Evolutionary conservation across 1,140 invertebrate species (phyloP).

Genomic region (Ceratosolen solmsi): DNA sequence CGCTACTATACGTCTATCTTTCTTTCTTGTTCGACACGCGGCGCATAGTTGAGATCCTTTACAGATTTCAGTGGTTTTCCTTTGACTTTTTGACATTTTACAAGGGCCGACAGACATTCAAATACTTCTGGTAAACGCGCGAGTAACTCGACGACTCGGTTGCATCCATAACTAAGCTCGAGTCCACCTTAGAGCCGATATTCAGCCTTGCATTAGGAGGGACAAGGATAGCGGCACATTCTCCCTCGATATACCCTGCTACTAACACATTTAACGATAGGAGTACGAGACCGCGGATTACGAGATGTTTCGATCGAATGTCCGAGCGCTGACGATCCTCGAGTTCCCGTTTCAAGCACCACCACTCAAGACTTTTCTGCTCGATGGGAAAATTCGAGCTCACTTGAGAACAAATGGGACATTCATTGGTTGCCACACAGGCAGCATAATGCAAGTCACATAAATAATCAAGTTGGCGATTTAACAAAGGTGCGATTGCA

Average conservation of each 20-base stretch:
- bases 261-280: neutral
- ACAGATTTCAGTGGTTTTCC: conserved; percentile 74
- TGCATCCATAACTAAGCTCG: conserved; percentile 71
- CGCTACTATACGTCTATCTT: conserved; percentile 5
- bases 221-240: neutral
- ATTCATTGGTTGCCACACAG: neutral
- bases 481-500: neutral
- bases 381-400: neutral
- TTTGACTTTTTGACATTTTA: conserved; percentile 74
- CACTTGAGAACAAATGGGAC: neutral
- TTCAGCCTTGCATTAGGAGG: neutral
- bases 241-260: neutral
- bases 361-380: neutral
- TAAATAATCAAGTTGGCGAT: neutral
- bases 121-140: conserved; percentile 71
- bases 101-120: conserved; percentile 72
- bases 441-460: neutral
- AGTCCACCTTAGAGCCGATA: conserved; percentile 54
- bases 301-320: neutral
- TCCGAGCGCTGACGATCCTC: neutral
- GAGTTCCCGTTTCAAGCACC: conserved; percentile 28
- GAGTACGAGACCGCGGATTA: neutral
- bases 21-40: conserved; percentile 43
- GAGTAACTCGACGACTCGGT: conserved; percentile 56
- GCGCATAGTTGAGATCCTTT: conserved; percentile 73